Percentiles rank a stretch among this genome's conserved stretches.
phyloP scores from a whole-genome alignment of 2,113 vertebrate genomes.

The Pseudorhombus dupliciocellatus region DNA sequence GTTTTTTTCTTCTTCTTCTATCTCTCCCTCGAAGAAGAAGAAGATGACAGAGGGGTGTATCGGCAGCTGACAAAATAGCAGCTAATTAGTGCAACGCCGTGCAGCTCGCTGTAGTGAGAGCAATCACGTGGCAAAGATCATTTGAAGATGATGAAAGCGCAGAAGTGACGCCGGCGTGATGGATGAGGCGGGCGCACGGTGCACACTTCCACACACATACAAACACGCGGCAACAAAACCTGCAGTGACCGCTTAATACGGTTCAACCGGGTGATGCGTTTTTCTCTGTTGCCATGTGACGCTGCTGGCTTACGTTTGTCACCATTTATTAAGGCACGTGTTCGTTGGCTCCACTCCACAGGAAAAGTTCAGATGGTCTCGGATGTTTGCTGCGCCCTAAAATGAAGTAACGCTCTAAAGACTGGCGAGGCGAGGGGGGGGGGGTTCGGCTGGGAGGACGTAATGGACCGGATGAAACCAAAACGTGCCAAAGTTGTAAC shows the following conservation, averaged over 20 bases:
- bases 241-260: slow-evolving; percentile 27
- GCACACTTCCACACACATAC: slow-evolving; percentile 2
- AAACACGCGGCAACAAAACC: neutral
- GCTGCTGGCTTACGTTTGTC: slow-evolving; percentile 57
- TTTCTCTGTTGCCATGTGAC: slow-evolving; percentile 17
- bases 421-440: slow-evolving; percentile 4
- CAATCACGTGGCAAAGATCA: slow-evolving; percentile 34
- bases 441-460: slow-evolving; percentile 10
- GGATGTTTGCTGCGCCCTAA: slow-evolving; percentile 49
- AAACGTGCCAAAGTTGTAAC: slow-evolving; percentile 24
- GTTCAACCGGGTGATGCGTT: slow-evolving; percentile 32
- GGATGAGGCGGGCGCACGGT: neutral
- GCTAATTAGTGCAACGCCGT: slow-evolving; percentile 48
- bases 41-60: slow-evolving; percentile 50
- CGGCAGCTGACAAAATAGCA: slow-evolving; percentile 53
- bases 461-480: slow-evolving; percentile 57
- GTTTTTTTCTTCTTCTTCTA: slow-evolving; percentile 32
- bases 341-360: slow-evolving; percentile 56
- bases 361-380: slow-evolving; percentile 47
- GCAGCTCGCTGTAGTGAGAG: slow-evolving; percentile 12
- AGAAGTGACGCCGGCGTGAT: slow-evolving; percentile 8
- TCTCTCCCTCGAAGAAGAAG: slow-evolving; percentile 34
- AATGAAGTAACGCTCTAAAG: slow-evolving; percentile 56
- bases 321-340: slow-evolving; percentile 62
- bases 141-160: slow-evolving; percentile 44